These are phyloP conservation scores for Diogma glabrata DNA, from an alignment of 2,888 invertebrate species.

Conservation along the genomic window DNA sequence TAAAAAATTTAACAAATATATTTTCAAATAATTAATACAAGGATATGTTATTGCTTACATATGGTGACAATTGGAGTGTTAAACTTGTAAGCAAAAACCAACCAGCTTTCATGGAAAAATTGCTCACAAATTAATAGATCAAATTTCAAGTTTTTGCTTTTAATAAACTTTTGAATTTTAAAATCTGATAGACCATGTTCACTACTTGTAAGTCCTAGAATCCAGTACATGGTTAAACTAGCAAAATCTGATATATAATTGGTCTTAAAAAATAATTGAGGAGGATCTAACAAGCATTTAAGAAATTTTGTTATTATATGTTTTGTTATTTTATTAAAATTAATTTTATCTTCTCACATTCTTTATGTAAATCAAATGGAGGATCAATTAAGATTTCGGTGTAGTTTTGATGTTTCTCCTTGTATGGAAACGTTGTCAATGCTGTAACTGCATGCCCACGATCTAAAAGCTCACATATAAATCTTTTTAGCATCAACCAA, in stretches of 20 bases:
- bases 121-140: slow-evolving; percentile 37
- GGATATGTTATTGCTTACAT: slow-evolving; percentile 7
- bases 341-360: slow-evolving; percentile 32
- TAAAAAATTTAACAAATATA: not conserved
- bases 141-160: slow-evolving; percentile 31
- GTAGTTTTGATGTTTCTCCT: slow-evolving; percentile 27
- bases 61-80: slow-evolving; percentile 34
- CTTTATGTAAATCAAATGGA: slow-evolving; percentile 29
- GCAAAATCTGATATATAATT: too few species aligned
- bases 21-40: too few species aligned
- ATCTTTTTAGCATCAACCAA: slow-evolving; percentile 36
- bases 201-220: too few species aligned
- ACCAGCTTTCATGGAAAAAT: slow-evolving; percentile 37
- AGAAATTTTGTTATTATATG: too few species aligned
- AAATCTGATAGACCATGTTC: too few species aligned
- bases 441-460: slow-evolving; percentile 38
- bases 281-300: too few species aligned
- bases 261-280: too few species aligned
- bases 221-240: too few species aligned
- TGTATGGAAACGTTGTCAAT: slow-evolving; percentile 21
- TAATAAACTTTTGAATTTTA: slow-evolving; percentile 28
- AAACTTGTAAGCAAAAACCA: slow-evolving; percentile 36
- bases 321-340: too few species aligned
- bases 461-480: slow-evolving; percentile 28
- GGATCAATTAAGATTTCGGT: slow-evolving; percentile 34